phyloP scores from a whole-genome alignment of 2,888 invertebrate species.

The Rhogogaster chlorosoma region DNA sequence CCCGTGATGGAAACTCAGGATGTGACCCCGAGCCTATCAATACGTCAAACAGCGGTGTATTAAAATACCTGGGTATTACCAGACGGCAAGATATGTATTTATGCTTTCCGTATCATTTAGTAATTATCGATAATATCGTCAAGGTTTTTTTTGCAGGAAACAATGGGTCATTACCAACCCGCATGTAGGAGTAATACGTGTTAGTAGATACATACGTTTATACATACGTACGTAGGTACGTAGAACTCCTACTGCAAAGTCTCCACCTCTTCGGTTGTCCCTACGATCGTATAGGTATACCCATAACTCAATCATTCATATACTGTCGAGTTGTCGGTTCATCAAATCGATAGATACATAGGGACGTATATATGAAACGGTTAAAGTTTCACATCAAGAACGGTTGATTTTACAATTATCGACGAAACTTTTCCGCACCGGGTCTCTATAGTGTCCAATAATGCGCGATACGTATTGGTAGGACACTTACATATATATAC shows the following conservation, averaged over 20 bases:
- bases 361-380: neutral
- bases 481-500: neutral
- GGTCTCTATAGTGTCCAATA: neutral
- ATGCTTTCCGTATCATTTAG: constrained; percentile 77
- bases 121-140: constrained; percentile 78
- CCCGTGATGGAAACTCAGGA: constrained; percentile 67
- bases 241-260: constrained; percentile 14
- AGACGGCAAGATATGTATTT: constrained; percentile 70
- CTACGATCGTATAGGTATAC: constrained; percentile 34
- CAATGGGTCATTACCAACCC: constrained; percentile 75
- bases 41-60: constrained; percentile 68
- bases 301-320: constrained; percentile 50
- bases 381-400: constrained; percentile 16
- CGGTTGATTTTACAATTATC: constrained; percentile 33
- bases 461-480: neutral
- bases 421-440: neutral
- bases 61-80: constrained; percentile 68
- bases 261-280: constrained; percentile 29
- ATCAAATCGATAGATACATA: constrained; percentile 45
- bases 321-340: constrained; percentile 24
- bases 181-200: neutral
- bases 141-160: constrained; percentile 75
- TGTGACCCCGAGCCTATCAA: constrained; percentile 72
- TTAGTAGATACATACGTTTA: neutral
- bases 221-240: neutral